Evolutionary conservation across 2,797 vertebrate genomes (phyloP).

Genomic region (Enteromius thamalakanensis): DNA sequence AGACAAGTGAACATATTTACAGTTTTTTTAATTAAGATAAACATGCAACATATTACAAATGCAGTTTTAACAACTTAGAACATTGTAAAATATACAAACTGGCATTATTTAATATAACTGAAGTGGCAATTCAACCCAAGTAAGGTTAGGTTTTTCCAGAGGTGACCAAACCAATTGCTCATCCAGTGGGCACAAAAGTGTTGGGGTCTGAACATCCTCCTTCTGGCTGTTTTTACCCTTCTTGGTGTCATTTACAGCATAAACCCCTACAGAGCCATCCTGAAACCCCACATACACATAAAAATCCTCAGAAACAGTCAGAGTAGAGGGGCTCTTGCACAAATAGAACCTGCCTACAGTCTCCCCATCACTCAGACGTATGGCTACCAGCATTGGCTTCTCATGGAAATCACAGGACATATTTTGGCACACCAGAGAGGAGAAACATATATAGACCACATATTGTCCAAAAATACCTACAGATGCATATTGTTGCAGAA

Average conservation of each 20-base stretch:
- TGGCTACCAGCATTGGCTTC: conserved; percentile 68
- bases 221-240: conserved; percentile 40
- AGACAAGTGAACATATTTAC: neutral
- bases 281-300: conserved; percentile 78
- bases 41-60: neutral
- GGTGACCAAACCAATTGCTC: conserved; percentile 62
- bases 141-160: conserved; percentile 65
- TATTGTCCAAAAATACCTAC: conserved; percentile 71
- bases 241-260: conserved; percentile 66
- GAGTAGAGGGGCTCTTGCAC: conserved; percentile 64
- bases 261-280: conserved; percentile 80
- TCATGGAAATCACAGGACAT: conserved; percentile 67
- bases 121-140: conserved; percentile 63
- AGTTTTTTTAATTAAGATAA: neutral
- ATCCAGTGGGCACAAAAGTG: conserved; percentile 65
- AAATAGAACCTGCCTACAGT: conserved; percentile 71
- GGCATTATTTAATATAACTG: conserved; percentile 17
- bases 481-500: conserved; percentile 62
- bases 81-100: neutral
- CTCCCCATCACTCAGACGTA: conserved; percentile 71
- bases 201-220: conserved; percentile 19
- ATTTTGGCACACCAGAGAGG: conserved; percentile 29
- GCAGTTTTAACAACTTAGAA: neutral
- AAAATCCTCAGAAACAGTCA: conserved; percentile 65
- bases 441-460: conserved; percentile 66